phyloP scores from a whole-genome alignment of 2,888 invertebrate genomes.

The Ornithoptera priamus region DNA sequence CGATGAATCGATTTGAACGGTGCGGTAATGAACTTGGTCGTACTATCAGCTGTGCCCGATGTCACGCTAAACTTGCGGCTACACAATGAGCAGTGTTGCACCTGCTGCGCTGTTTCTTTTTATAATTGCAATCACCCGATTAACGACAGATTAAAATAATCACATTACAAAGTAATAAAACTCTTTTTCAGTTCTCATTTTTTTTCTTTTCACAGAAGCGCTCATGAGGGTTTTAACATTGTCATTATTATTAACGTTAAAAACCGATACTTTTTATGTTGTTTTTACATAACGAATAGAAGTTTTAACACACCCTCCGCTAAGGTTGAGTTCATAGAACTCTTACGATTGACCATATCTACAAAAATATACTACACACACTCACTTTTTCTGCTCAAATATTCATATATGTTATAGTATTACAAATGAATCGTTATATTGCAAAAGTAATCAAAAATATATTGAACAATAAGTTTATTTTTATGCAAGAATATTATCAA shows the following conservation, averaged over 20 bases:
- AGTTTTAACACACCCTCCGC: too few relatives aligned
- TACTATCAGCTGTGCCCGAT: slow-evolving; percentile 67
- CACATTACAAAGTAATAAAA: neutral
- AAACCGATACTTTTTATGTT: neutral
- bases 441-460: too few relatives aligned
- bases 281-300: too few relatives aligned
- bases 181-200: neutral
- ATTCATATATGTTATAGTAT: too few relatives aligned
- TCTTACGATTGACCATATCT: too few relatives aligned
- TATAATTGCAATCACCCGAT: slow-evolving; percentile 17
- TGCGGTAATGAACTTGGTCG: slow-evolving; percentile 76
- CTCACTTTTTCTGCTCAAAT: too few relatives aligned
- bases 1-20: slow-evolving; percentile 68
- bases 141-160: slow-evolving; percentile 5
- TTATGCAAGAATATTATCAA: too few relatives aligned
- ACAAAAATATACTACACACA: too few relatives aligned
- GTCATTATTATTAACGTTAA: neutral
- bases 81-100: slow-evolving; percentile 17
- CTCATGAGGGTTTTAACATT: neutral
- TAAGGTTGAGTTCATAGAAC: too few relatives aligned
- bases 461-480: too few relatives aligned
- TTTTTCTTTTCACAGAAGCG: neutral
- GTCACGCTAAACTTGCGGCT: slow-evolving; percentile 39
- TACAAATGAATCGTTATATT: too few relatives aligned
- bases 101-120: slow-evolving; percentile 17